Conservation (phyloP, 2,888 invertebrate species). For the Linnaemya vulpina region DNA sequence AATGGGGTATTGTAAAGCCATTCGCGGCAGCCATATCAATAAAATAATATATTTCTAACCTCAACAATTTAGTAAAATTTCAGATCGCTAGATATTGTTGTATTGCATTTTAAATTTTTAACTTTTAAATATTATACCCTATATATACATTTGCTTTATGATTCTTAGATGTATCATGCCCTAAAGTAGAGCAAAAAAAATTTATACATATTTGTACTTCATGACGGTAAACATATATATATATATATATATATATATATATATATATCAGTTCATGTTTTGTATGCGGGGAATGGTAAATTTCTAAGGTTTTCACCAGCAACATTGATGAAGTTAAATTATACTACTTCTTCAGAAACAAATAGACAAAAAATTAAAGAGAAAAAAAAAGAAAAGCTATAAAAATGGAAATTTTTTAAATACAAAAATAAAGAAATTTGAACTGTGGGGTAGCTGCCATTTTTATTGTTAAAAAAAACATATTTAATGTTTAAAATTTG, state of each 20-base stretch:
- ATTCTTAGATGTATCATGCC: neutral
- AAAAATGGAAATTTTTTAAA: neutral
- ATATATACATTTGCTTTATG: neutral
- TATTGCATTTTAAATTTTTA: too few relatives aligned
- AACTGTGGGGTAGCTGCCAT: slow-evolving; percentile 2
- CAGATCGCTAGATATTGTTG: too few relatives aligned
- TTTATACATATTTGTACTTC: neutral
- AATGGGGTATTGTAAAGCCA: too few relatives aligned
- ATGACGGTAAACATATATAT: too few relatives aligned
- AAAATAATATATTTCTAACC: too few relatives aligned
- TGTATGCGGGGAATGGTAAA: neutral
- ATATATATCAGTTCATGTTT: neutral
- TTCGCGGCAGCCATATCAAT: too few relatives aligned
- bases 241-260: neutral
- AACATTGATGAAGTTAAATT: slow-evolving; percentile 19
- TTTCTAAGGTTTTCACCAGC: neutral
- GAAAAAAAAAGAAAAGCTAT: too few relatives aligned
- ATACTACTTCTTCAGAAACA: neutral
- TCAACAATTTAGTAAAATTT: too few relatives aligned
- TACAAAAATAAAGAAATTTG: neutral
- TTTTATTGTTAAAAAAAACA: too few relatives aligned
- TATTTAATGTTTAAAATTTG: too few relatives aligned
- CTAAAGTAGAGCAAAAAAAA: neutral
- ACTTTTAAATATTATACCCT: too few relatives aligned
- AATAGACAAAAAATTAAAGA: neutral